Evolutionary conservation across 1,140 invertebrate genomes (phyloP).

Genomic region (Uloborus diversus): DNA sequence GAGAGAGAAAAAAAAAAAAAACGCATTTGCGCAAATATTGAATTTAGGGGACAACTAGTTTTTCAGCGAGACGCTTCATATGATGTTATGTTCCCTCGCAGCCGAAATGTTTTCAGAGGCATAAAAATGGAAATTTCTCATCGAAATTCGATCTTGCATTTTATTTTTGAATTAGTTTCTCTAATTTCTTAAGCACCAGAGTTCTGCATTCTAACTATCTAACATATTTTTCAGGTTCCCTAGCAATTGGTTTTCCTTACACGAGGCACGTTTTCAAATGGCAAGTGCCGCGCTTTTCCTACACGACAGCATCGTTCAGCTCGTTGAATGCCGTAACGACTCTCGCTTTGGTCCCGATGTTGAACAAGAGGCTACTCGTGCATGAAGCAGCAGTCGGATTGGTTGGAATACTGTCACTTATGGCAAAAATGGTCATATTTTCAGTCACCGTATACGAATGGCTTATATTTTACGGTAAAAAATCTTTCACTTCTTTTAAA

Average conservation of each 20-base stretch:
- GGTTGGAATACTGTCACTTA: slow-evolving; percentile 32
- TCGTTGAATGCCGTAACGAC: slow-evolving; percentile 15
- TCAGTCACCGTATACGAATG: slow-evolving; percentile 6
- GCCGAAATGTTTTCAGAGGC: too few species aligned
- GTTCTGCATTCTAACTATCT: too few species aligned
- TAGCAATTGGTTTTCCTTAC: slow-evolving; percentile 31
- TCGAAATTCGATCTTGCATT: too few species aligned
- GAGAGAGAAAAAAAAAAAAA: too few species aligned
- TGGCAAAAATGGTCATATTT: slow-evolving; percentile 34
- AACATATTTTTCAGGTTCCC: slow-evolving; percentile 19
- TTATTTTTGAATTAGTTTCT: too few species aligned
- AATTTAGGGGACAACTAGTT: too few species aligned
- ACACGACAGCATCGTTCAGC: slow-evolving; percentile 29
- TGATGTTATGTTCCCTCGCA: too few species aligned
- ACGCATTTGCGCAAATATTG: too few species aligned
- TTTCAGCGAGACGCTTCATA: too few species aligned
- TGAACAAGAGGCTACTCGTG: slow-evolving; percentile 27
- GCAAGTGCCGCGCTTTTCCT: slow-evolving; percentile 13
- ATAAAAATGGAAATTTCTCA: too few species aligned
- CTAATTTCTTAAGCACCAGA: too few species aligned
- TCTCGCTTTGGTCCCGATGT: background rate
- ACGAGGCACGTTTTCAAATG: slow-evolving; percentile 33
- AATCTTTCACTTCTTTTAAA: too few species aligned
- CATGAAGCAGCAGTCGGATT: slow-evolving; percentile 44
- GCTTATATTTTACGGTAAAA: slow-evolving; percentile 34